Conservation (phyloP, 2,113 vertebrate genomes). For the Tachysurus fulvidraco region DNA sequence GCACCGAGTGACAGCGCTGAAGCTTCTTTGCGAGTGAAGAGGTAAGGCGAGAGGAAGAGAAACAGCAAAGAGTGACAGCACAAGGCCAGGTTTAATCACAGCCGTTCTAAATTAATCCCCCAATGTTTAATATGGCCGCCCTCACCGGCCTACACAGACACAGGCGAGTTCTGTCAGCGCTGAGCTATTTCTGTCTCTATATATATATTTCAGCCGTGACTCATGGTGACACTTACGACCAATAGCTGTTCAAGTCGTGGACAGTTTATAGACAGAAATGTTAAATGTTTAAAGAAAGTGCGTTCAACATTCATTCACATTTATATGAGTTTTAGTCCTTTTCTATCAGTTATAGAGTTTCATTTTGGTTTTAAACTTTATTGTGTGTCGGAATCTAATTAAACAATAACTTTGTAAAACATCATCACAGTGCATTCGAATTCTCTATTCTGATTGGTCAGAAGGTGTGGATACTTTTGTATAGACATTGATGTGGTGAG, state of each 20-base stretch:
- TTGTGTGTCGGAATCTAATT: neutral
- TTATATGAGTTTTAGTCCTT: constrained; percentile 8
- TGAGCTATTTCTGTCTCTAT: constrained; percentile 29
- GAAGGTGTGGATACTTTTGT: neutral
- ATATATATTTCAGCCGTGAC: constrained; percentile 7
- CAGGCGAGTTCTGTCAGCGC: constrained; percentile 1
- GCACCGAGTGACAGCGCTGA: constrained; percentile 42
- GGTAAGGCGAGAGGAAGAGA: constrained; percentile 3
- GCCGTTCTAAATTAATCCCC: constrained; percentile 42
- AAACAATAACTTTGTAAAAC: too few species aligned
- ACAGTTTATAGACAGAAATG: neutral
- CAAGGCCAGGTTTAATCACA: constrained; percentile 34
- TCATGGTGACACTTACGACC: constrained; percentile 5
- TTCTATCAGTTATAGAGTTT: neutral
- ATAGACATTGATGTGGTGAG: neutral
- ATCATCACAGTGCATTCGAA: neutral
- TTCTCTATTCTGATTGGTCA: neutral
- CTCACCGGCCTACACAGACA: constrained; percentile 31
- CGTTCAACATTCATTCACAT: neutral
- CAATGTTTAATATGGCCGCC: constrained; percentile 33
- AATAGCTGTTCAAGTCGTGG: neutral
- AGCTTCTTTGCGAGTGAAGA: constrained; percentile 35
- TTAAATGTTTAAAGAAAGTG: neutral
- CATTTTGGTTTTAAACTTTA: constrained; percentile 52
- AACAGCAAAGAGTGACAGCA: constrained; percentile 38